Conservation (phyloP, 2,113 vertebrate genomes). For the Athene noctua region DNA sequence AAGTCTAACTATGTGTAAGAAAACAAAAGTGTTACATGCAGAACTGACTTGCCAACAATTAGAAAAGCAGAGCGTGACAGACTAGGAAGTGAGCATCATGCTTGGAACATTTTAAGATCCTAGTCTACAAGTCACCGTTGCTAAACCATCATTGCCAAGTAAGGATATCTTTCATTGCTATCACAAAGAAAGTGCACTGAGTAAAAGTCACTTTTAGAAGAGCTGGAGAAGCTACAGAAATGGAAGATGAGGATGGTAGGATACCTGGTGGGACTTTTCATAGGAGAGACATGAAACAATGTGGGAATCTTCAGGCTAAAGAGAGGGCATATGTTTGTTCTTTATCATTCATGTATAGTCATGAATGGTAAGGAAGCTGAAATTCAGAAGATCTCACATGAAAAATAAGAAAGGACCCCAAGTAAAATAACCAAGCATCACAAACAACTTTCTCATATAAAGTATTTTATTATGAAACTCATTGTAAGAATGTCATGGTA, state of each 20-base stretch:
- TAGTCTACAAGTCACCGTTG: background rate
- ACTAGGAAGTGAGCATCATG: background rate
- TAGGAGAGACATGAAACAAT: background rate
- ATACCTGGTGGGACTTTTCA: background rate
- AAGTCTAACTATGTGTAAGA: rapidly evolving
- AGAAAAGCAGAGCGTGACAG: background rate
- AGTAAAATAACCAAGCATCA: background rate
- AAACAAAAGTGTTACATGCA: background rate
- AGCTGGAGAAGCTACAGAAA: background rate
- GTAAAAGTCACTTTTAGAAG: background rate
- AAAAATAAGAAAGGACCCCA: background rate
- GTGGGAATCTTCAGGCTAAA: background rate
- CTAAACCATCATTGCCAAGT: background rate
- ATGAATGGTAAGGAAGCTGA: background rate
- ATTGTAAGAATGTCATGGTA: background rate
- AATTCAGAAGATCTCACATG: background rate
- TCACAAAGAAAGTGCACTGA: rapidly evolving
- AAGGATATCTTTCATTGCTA: background rate
- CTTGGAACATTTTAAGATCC: background rate
- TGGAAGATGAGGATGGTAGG: background rate
- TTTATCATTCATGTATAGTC: background rate
- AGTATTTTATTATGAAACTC: background rate
- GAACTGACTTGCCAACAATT: background rate
- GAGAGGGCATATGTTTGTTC: background rate
- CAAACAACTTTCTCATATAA: background rate